These are phyloP conservation scores for Aurelia sp. DNA, from an alignment of 30 jellyfish, hydroid and myxozoan species.

Conservation along the genomic window DNA sequence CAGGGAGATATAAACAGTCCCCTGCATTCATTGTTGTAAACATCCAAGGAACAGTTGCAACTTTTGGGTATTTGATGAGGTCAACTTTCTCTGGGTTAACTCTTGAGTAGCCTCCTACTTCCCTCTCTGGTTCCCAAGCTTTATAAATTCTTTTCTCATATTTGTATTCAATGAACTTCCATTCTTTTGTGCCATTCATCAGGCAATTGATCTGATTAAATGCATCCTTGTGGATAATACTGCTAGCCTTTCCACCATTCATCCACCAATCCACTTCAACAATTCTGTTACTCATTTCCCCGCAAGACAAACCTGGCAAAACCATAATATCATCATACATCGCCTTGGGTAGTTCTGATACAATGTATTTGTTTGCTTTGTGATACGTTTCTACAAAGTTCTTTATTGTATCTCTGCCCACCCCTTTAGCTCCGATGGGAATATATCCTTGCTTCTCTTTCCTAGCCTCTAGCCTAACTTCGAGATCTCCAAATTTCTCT, in stretches of 20 bases:
- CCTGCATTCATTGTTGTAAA: conserved; percentile 56
- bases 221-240: conserved; percentile 83
- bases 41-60: conserved; percentile 78
- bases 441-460: conserved; percentile 70
- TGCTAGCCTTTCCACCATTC: conserved; percentile 77
- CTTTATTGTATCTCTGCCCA: conserved; percentile 75
- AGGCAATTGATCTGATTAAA: conserved; percentile 80
- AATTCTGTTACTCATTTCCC: conserved; percentile 51
- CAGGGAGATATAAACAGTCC: conserved; percentile 81
- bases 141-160: conserved; percentile 67
- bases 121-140: conserved; percentile 81
- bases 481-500: conserved; percentile 58
- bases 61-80: conserved; percentile 64
- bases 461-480: conserved; percentile 81
- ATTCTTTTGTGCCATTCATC: conserved; percentile 80
- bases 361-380: conserved; percentile 59
- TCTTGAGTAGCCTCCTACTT: conserved; percentile 78
- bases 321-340: conserved; percentile 71
- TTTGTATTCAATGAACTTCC: conserved; percentile 77
- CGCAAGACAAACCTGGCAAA: conserved; percentile 75
- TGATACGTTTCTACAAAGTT: conserved; percentile 65
- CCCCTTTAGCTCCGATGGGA: conserved; percentile 76
- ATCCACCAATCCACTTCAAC: conserved; percentile 88
- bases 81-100: conserved; percentile 78
- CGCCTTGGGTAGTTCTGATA: conserved; percentile 79